Evolutionary conservation across 2,113 vertebrate species (phyloP).

Genomic region (Pseudonaja textilis): DNA sequence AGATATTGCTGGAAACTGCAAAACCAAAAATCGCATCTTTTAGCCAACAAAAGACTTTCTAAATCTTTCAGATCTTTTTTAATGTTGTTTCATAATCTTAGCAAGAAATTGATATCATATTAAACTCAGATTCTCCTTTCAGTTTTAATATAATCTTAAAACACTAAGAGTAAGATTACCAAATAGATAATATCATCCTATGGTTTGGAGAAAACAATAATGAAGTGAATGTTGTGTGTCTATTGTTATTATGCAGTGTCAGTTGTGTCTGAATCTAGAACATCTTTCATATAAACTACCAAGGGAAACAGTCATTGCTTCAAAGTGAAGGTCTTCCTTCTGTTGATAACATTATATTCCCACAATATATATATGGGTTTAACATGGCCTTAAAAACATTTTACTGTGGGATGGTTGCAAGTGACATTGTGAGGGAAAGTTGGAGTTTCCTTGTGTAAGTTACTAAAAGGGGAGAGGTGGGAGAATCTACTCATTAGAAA

Average conservation of each 20-base stretch:
- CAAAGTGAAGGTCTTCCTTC: background rate
- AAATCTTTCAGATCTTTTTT: background rate
- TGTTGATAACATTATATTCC: background rate
- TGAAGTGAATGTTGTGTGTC: background rate
- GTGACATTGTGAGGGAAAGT: background rate
- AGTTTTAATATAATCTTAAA: background rate
- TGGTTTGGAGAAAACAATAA: background rate
- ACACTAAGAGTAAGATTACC: background rate
- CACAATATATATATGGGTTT: background rate
- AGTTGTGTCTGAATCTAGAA: background rate
- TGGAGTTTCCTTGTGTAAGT: background rate
- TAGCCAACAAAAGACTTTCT: background rate
- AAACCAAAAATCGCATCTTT: background rate
- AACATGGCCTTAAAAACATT: background rate
- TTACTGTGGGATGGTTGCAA: background rate
- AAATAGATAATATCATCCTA: background rate
- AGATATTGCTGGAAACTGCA: constrained; percentile 4
- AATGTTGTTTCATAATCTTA: background rate
- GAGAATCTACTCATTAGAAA: background rate
- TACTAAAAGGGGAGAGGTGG: background rate
- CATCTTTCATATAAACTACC: background rate
- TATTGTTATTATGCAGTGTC: background rate
- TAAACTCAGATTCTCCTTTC: background rate
- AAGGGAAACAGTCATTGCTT: background rate
- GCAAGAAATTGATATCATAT: constrained; percentile 16